Conservation (phyloP, 2,888 invertebrate genomes). For the Drosophila basisetae region DNA sequence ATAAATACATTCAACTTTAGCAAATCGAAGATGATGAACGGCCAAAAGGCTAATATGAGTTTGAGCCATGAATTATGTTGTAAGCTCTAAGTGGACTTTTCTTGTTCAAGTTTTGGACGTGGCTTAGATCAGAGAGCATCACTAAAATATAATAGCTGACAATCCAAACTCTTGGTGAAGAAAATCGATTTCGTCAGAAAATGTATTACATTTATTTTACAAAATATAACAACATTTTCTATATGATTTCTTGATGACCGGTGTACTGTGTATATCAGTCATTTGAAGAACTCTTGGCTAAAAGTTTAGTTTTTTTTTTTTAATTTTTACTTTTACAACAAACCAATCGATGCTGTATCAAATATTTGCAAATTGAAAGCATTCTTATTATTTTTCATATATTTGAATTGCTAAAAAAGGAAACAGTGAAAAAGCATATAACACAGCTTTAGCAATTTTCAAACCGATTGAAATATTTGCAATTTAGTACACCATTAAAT, state of each 20-base stretch:
- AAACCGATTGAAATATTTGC: conserved; percentile 49
- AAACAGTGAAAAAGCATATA: conserved; percentile 1
- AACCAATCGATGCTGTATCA: neutral
- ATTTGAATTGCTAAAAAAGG: neutral
- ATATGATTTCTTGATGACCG: neutral
- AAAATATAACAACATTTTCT: neutral
- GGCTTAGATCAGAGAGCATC: neutral
- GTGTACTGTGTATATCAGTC: neutral
- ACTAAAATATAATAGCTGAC: neutral
- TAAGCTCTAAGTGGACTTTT: neutral
- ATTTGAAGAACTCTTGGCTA: neutral
- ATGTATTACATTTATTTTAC: neutral
- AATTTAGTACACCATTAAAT: conserved; percentile 62
- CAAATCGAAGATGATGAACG: conserved; percentile 29
- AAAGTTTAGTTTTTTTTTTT: neutral
- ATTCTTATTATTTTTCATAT: neutral
- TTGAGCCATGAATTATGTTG: neutral
- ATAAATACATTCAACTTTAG: conserved; percentile 48
- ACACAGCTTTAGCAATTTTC: conserved; percentile 13
- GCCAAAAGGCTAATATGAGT: conserved; percentile 14
- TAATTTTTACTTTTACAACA: neutral
- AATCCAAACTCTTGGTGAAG: neutral
- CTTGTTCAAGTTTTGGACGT: neutral
- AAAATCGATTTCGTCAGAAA: neutral
- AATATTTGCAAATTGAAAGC: neutral